Evolutionary conservation across 1,140 invertebrate genomes (phyloP).

Genomic region (Drosophila kanapiae): DNA sequence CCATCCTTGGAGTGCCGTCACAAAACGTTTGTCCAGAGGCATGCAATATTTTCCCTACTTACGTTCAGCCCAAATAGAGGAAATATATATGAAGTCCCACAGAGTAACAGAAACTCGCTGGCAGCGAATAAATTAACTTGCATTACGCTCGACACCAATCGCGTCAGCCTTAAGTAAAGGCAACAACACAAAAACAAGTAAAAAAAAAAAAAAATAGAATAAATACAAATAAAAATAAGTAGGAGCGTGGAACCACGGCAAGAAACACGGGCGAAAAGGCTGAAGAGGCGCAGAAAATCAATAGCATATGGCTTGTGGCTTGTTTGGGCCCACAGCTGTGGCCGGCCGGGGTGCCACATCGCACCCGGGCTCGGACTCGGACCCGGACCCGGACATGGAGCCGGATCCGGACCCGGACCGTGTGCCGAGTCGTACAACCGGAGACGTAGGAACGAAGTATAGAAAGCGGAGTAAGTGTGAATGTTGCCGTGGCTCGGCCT

Average conservation of each 20-base stretch:
- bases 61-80: slow-evolving; percentile 22
- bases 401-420: slow-evolving; percentile 18
- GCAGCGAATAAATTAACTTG: slow-evolving; percentile 71
- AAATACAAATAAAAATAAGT: slow-evolving; percentile 28
- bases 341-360: slow-evolving; percentile 56
- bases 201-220: slow-evolving; percentile 17
- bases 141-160: slow-evolving; percentile 70
- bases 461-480: slow-evolving; percentile 1
- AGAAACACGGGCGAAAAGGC: slow-evolving; percentile 34
- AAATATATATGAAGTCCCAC: slow-evolving; percentile 43
- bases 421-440: slow-evolving; percentile 7
- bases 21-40: slow-evolving; percentile 29
- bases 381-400: slow-evolving; percentile 5
- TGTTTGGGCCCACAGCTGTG: slow-evolving; percentile 35
- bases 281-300: slow-evolving; percentile 57
- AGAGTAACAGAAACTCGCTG: slow-evolving; percentile 54
- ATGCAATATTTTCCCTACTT: slow-evolving; percentile 55
- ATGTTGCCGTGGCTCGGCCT: background rate
- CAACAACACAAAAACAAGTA: background rate
- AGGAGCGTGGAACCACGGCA: slow-evolving; percentile 33
- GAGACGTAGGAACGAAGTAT: slow-evolving; percentile 3
- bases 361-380: slow-evolving; percentile 22
- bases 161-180: slow-evolving; percentile 43
- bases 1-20: slow-evolving; percentile 58
- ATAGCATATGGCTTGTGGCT: slow-evolving; percentile 76